These are phyloP conservation scores for Temnothorax unifasciatus DNA, from an alignment of 2,888 invertebrate species.

Conservation along the genomic window DNA sequence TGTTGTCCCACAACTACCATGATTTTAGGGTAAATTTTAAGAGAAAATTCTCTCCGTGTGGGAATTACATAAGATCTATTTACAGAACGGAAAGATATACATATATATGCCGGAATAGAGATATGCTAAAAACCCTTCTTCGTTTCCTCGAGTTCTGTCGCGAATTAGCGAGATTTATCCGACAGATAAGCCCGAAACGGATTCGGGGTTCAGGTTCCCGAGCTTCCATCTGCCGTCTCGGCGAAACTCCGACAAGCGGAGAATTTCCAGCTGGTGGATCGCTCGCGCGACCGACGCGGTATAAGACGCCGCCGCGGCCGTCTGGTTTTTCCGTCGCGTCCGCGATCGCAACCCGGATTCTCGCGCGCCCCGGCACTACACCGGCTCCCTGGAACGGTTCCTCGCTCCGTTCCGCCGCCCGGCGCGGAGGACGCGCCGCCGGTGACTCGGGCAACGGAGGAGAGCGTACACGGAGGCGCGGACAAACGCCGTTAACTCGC, in stretches of 20 bases:
- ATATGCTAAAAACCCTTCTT: too few species aligned
- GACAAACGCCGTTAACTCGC: conserved; percentile 83
- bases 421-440: conserved; percentile 45
- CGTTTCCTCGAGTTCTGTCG: not conserved
- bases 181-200: not conserved
- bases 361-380: not conserved
- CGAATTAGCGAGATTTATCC: not conserved
- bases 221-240: not conserved
- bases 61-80: not conserved
- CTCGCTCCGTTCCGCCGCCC: conserved; percentile 66
- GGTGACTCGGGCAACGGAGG: conserved; percentile 51
- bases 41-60: too few species aligned
- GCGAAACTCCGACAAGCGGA: not conserved
- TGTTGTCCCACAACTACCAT: too few species aligned
- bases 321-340: conserved; percentile 37
- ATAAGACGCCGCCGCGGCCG: conserved; percentile 2
- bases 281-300: not conserved
- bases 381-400: conserved; percentile 12
- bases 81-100: not conserved
- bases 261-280: conserved; percentile 8
- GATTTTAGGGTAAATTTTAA: too few species aligned
- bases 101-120: not conserved
- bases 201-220: not conserved
- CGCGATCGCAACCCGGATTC: conserved; percentile 49
- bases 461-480: conserved; percentile 59